A percentile compares a stretch with the other conserved stretches of the same genome.
Conservation (phyloP, 2,797 vertebrate species). For the Megalops cyprinoides region DNA sequence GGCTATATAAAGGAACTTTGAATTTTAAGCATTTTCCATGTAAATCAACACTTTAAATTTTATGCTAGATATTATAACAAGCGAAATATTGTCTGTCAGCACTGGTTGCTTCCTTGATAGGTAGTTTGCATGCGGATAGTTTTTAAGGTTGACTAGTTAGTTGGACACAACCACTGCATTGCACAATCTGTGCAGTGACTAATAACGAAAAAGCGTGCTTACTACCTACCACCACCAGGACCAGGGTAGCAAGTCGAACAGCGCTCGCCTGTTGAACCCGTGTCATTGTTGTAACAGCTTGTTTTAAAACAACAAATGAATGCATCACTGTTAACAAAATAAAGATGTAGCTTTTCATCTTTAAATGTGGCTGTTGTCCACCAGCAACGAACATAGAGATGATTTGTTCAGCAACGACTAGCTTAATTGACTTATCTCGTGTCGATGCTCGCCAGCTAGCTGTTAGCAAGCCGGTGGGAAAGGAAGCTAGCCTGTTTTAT, state of each 20-base stretch:
- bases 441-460: background rate
- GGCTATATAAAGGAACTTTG: background rate
- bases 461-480: background rate
- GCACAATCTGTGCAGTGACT: too few relatives aligned
- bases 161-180: too few relatives aligned
- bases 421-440: background rate
- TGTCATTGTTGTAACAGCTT: background rate
- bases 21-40: background rate
- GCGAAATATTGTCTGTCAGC: background rate
- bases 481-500: background rate
- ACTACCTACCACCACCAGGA: background rate
- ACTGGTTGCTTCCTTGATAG: background rate
- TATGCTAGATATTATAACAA: background rate
- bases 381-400: background rate
- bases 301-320: background rate
- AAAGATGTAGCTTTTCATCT: background rate
- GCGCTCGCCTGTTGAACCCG: slow-evolving; percentile 10
- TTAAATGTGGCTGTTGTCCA: background rate
- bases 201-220: background rate
- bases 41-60: background rate
- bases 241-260: background rate
- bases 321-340: background rate
- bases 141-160: background rate
- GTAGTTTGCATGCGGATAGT: background rate
- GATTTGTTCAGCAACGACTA: background rate